Evolutionary conservation across 2,797 vertebrate genomes (phyloP), one percentile per base, ranked within the genome.

Genomic region (Carapus acus): DNA sequence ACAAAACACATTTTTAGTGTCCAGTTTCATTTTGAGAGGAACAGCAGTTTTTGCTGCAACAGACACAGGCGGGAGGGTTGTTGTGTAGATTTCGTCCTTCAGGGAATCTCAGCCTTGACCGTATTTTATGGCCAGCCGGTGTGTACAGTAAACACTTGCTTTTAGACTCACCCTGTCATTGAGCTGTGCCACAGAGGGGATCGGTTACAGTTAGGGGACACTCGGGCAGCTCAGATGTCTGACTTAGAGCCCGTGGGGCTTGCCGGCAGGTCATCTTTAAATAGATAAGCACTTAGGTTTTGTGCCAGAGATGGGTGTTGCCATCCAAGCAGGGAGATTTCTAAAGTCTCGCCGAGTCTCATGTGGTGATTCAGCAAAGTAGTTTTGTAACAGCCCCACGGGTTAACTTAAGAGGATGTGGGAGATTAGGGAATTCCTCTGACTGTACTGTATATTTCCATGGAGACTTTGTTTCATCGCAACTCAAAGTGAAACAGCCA

Each of bases 221-320:
- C n/a, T 44, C 51, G 8, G 52, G 61, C 62, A 55, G 78, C 87
- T 87, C 83, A 67, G 68, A 77, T 84, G 69, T 81, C 83, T 70
- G 54, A 62, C 57, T 61, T 23, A 16, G 19, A 79, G 70, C 75
- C 69, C 57, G 55, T 43, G 34, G 68, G 62, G 62, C 47, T n/a
- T 29, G 58, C 77, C 71, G 66, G 72, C 81, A 62, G 67, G 55
- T 51, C 54, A 49, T 80, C 85, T 87, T 88, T 88, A 87, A 90
- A 89, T 88, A 89, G 88, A 88, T 88, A 89, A 87, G 80, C 74
- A 76, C 74, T 83, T 85, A 71, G 76, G 71, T 76, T 70, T 74
- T 73, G 58, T 49, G 60, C 63, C 46, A 57, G 60, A 47, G 54
- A 74, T 44, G 31, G 57, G 62, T 22, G 16, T 3, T 45, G 69